Conservation (phyloP, 2,113 vertebrate species). For the Etia nguti region DNA sequence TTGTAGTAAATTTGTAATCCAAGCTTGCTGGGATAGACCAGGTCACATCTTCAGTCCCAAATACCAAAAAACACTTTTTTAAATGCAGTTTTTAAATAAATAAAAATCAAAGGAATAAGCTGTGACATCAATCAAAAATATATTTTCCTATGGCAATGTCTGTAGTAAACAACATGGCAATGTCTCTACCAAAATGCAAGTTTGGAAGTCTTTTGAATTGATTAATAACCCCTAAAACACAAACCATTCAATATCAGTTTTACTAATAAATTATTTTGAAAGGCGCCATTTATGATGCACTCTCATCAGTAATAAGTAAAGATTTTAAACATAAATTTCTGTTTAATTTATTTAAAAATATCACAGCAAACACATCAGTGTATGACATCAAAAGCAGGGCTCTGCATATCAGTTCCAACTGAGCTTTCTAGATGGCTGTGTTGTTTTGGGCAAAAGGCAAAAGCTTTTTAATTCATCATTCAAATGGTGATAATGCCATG, state of each 20-base stretch:
- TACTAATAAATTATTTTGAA: neutral
- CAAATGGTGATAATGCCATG: conserved; percentile 1
- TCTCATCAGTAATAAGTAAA: neutral
- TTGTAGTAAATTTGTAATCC: neutral
- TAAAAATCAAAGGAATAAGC: neutral
- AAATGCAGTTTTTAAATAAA: neutral
- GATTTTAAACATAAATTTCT: neutral
- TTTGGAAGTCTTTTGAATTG: neutral
- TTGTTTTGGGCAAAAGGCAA: conserved; percentile 23
- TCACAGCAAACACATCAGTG: neutral
- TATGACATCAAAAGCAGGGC: neutral
- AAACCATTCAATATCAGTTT: neutral
- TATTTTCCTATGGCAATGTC: neutral
- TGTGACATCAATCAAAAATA: neutral
- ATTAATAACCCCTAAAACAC: neutral
- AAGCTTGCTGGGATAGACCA: neutral
- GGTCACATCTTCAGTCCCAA: neutral
- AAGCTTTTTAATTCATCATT: conserved; percentile 55
- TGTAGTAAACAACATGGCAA: neutral
- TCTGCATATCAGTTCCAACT: conserved; percentile 15
- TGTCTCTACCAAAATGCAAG: neutral
- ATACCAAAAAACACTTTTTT: neutral
- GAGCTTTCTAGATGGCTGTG: conserved; percentile 3
- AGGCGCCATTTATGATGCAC: neutral
- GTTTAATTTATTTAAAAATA: neutral